Percentiles rank a stretch among this genome's conserved stretches.
These are phyloP conservation scores for Pteropus alecto DNA, from an alignment of 2,113 vertebrate species.

Conservation along the genomic window DNA sequence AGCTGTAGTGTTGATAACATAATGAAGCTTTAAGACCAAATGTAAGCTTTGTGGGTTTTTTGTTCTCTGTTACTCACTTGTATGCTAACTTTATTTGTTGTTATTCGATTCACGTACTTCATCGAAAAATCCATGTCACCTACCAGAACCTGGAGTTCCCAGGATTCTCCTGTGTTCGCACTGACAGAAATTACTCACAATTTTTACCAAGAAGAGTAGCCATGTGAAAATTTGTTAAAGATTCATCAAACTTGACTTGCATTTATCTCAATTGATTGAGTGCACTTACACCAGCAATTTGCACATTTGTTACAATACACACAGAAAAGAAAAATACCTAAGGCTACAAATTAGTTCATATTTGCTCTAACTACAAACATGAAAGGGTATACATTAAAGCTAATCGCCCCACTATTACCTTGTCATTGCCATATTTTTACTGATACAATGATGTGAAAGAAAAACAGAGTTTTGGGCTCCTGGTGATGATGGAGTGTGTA, in stretches of 20 bases:
- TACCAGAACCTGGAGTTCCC: neutral
- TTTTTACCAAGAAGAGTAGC: slow-evolving; percentile 39
- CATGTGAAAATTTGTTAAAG: slow-evolving; percentile 68
- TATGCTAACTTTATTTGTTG: slow-evolving; percentile 30
- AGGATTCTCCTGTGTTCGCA: slow-evolving; percentile 21
- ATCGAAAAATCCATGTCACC: slow-evolving; percentile 59
- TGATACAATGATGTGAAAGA: slow-evolving; percentile 58
- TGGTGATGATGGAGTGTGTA: neutral
- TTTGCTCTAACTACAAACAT: slow-evolving; percentile 72
- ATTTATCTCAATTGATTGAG: slow-evolving; percentile 71
- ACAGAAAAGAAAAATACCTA: slow-evolving; percentile 71
- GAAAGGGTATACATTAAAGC: slow-evolving; percentile 75
- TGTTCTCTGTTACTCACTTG: slow-evolving; percentile 12
- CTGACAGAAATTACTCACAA: slow-evolving; percentile 52
- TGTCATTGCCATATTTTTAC: slow-evolving; percentile 67
- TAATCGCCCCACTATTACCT: slow-evolving; percentile 76
- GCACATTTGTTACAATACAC: slow-evolving; percentile 70
- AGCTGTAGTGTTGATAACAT: neutral
- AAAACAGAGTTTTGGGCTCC: slow-evolving; percentile 32
- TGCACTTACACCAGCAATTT: slow-evolving; percentile 73
- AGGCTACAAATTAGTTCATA: slow-evolving; percentile 75
- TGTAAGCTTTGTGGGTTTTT: slow-evolving; percentile 46
- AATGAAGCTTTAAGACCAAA: slow-evolving; percentile 34
- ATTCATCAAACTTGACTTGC: slow-evolving; percentile 63
- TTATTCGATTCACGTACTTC: slow-evolving; percentile 30